Percentiles rank a stretch among this genome's conserved stretches.
phyloP scores from a whole-genome alignment of 2,888 invertebrate genomes.

The Dicranocentrus wangi region DNA sequence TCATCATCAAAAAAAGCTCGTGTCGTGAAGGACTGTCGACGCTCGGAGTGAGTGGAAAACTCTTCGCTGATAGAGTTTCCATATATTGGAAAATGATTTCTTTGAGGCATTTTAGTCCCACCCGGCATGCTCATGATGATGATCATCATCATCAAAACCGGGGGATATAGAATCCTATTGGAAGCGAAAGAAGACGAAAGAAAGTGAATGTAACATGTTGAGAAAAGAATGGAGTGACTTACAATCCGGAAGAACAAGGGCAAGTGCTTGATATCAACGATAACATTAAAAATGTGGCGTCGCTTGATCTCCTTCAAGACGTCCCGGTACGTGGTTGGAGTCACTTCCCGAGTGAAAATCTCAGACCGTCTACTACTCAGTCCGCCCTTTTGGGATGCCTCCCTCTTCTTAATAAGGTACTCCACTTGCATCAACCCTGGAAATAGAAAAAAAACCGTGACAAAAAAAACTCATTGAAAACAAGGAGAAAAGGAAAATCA shows the following conservation, averaged over 20 bases:
- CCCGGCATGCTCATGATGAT: too few species aligned
- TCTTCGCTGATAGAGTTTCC: too few species aligned
- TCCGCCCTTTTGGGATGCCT: conserved; percentile 78
- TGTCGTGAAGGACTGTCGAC: too few species aligned
- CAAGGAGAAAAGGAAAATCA: not conserved
- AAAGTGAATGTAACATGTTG: not conserved
- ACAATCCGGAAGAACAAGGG: conserved; percentile 90
- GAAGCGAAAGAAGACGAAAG: not conserved
- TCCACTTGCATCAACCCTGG: conserved; percentile 77
- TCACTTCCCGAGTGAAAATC: conserved; percentile 82
- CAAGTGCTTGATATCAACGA: conserved; percentile 89
- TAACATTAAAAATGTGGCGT: conserved; percentile 89
- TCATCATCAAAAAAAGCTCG: too few species aligned
- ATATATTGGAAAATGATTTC: conserved; percentile 17
- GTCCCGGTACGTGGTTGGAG: conserved; percentile 82
- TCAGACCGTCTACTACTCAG: conserved; percentile 79
- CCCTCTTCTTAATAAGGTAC: conserved; percentile 80
- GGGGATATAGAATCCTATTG: too few species aligned
- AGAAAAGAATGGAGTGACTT: conserved; percentile 75
- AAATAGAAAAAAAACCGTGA: conserved; percentile 52
- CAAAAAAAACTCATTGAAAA: conserved; percentile 44
- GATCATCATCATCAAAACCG: conserved; percentile 17
- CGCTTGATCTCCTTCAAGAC: conserved; percentile 88
- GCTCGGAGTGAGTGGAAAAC: too few species aligned
- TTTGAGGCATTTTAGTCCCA: conserved; percentile 5